phyloP scores from a whole-genome alignment of 30 jellyfish, hydroid and myxozoan species.

The Chironex yamaguchii region DNA sequence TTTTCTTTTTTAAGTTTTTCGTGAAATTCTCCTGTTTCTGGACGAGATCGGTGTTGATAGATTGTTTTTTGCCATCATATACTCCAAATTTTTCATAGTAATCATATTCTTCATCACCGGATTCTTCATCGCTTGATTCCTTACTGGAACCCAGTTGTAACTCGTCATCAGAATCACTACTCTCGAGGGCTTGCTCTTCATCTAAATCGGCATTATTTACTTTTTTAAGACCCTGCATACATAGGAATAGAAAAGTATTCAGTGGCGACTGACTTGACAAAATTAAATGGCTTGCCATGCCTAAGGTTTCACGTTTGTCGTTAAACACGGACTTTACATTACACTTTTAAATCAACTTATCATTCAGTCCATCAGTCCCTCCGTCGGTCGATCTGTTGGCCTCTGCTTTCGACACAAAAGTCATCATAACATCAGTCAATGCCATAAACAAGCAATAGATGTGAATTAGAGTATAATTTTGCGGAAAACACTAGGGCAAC shows the following conservation, averaged over 20 bases:
- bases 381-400: too few species aligned
- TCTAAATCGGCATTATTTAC: constrained; percentile 54
- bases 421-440: too few species aligned
- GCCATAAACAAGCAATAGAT: too few species aligned
- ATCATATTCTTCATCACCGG: constrained; percentile 71
- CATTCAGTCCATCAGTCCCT: too few species aligned
- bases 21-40: constrained; percentile 67
- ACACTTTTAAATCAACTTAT: too few species aligned
- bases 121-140: constrained; percentile 61
- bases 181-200: constrained; percentile 36
- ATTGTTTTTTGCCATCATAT: constrained; percentile 79
- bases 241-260: background rate
- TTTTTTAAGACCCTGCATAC: constrained; percentile 36
- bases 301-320: background rate
- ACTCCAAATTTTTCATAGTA: constrained; percentile 77
- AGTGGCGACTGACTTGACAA: background rate
- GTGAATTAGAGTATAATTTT: too few species aligned
- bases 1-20: constrained; percentile 25
- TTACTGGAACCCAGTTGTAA: constrained; percentile 79
- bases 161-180: constrained; percentile 60
- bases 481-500: too few species aligned
- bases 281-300: background rate
- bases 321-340: too few species aligned
- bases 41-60: constrained; percentile 39
- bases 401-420: too few species aligned